Percentiles rank a stretch among this genome's conserved stretches.
Conservation (phyloP, 2,113 vertebrate species). For the Neoarius graeffei region DNA sequence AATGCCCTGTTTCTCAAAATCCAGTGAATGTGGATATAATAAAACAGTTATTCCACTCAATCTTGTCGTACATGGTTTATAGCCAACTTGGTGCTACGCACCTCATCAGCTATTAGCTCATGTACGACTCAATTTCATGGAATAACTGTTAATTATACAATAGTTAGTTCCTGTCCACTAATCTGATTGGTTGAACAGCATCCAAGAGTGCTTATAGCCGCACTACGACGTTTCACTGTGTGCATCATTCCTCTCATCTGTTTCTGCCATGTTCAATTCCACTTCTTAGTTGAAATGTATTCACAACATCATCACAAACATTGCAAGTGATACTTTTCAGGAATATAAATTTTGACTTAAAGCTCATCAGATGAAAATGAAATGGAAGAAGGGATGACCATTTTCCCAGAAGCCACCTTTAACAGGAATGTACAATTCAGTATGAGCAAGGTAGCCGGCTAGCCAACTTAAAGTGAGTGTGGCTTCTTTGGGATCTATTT, state of each 20-base stretch:
- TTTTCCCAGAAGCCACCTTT: neutral
- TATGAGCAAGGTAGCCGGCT: neutral
- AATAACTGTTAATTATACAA: neutral
- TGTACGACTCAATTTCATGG: too few relatives aligned
- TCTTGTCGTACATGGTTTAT: too few relatives aligned
- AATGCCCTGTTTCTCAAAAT: too few relatives aligned
- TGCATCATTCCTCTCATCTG: neutral
- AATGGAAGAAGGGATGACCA: neutral
- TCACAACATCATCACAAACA: neutral
- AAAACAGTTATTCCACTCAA: too few relatives aligned
- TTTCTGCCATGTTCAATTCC: neutral
- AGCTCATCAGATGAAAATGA: neutral
- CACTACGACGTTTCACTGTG: neutral
- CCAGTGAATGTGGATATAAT: too few relatives aligned
- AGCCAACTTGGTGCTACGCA: too few relatives aligned
- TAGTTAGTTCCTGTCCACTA: neutral
- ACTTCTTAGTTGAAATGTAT: neutral
- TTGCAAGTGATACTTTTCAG: neutral
- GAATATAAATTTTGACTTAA: neutral
- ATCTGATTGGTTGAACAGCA: neutral
- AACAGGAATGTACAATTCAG: neutral
- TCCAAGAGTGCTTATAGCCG: neutral
- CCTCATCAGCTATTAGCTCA: too few relatives aligned
- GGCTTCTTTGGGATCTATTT: neutral
- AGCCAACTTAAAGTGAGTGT: neutral